Evolutionary conservation across 2,888 invertebrate genomes (phyloP).

Genomic region (Eupithecia insigniata): DNA sequence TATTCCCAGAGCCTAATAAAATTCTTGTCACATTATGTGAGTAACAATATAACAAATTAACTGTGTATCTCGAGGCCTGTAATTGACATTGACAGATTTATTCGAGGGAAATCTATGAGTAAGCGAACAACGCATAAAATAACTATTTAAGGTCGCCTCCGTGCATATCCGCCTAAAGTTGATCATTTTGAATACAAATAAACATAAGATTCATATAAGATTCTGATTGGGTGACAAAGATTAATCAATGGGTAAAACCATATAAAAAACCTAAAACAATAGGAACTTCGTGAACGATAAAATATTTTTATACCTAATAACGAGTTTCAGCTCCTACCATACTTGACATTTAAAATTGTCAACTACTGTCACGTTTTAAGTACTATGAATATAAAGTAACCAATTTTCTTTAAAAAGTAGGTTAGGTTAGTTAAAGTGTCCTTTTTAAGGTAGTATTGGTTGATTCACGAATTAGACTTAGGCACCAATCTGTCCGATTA

Average conservation of each 20-base stretch:
- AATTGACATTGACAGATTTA: conserved; percentile 26
- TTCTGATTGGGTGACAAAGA: not conserved
- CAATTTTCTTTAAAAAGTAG: no score
- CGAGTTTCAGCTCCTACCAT: no score
- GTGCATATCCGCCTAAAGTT: conserved; percentile 5
- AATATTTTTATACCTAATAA: not conserved
- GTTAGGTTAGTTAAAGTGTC: no score
- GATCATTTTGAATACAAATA: conserved; percentile 9
- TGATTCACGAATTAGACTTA: no score
- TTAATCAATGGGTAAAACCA: not conserved
- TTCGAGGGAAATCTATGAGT: conserved; percentile 24
- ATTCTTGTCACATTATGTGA: conserved; percentile 14
- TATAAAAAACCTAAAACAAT: not conserved
- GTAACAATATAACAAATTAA: conserved; percentile 15
- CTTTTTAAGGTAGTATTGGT: no score
- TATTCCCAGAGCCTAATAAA: conserved; percentile 3
- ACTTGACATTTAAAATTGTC: not conserved
- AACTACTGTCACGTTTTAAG: not conserved
- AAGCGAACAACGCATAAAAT: conserved; percentile 6
- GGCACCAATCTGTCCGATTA: no score
- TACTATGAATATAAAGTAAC: no score
- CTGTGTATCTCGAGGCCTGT: conserved; percentile 7
- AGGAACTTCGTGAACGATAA: not conserved
- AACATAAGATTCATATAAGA: not conserved
- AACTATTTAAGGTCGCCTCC: conserved; percentile 14